phyloP scores from a whole-genome alignment of 2,113 vertebrate species.

The Saimiri boliviensis region DNA sequence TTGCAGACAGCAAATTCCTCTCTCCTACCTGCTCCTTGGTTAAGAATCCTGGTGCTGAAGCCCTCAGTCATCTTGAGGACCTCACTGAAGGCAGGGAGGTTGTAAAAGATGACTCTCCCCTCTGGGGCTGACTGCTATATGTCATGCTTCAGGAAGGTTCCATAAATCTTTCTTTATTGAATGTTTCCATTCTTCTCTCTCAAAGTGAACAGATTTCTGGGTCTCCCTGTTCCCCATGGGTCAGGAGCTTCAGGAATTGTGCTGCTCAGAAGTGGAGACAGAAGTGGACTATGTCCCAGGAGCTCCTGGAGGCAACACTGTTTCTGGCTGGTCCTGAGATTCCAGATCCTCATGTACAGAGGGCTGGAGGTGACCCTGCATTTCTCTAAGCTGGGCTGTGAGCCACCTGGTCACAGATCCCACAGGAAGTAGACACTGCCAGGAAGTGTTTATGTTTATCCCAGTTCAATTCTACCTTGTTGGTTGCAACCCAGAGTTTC shows the following conservation, averaged over 20 bases:
- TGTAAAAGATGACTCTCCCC: accelerated
- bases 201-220: not conserved
- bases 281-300: not conserved
- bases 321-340: not conserved
- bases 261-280: not conserved
- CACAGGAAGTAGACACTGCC: not conserved
- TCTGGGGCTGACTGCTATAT: not conserved
- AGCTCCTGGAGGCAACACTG: not conserved
- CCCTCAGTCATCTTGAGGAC: not conserved
- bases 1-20: not conserved
- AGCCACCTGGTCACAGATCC: not conserved
- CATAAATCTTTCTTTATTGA: not conserved
- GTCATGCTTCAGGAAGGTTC: not conserved
- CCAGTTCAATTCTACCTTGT: slow-evolving; percentile 26
- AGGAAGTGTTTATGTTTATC: not conserved
- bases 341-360: not conserved
- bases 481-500: slow-evolving; percentile 43
- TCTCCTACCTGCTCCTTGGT: not conserved
- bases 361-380: not conserved
- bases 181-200: not conserved
- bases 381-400: not conserved
- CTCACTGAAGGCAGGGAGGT: not conserved
- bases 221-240: not conserved
- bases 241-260: not conserved
- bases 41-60: not conserved